A percentile compares a stretch with the other conserved stretches of the same genome.
Conservation (phyloP, 2,888 invertebrate species). For the Dicyrtoma fusca region DNA sequence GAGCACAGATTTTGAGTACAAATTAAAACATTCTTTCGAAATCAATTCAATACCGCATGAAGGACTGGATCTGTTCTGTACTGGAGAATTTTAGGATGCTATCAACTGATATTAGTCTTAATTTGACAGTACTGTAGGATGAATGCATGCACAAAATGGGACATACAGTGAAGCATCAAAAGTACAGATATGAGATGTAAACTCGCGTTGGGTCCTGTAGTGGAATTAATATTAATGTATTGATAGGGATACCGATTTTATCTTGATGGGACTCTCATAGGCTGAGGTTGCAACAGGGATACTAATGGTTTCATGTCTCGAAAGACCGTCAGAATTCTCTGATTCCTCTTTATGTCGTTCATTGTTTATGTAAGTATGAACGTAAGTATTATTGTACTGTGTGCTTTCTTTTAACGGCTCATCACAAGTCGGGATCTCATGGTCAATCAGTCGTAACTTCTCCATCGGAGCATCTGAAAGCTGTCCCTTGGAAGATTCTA, state of each 20-base stretch:
- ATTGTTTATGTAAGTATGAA: slow-evolving; percentile 35
- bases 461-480: slow-evolving; percentile 45
- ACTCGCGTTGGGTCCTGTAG: no score
- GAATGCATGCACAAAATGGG: no score
- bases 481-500: slow-evolving; percentile 5
- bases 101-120: no score
- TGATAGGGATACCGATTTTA: slow-evolving; percentile 9
- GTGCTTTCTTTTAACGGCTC: slow-evolving; percentile 38
- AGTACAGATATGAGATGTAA: no score
- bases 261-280: slow-evolving; percentile 54
- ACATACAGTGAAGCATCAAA: no score
- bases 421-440: slow-evolving; percentile 54
- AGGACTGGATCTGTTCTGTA: no score
- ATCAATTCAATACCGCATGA: no score
- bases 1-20: no score
- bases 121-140: no score
- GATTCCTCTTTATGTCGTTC: slow-evolving; percentile 44
- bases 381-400: slow-evolving; percentile 41
- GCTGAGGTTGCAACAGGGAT: slow-evolving; percentile 47
- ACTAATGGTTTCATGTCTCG: not conserved
- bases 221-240: no score
- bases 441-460: slow-evolving; percentile 56
- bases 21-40: no score
- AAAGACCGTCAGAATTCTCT: slow-evolving; percentile 22
- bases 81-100: no score